These are phyloP conservation scores for Bombus confusus DNA, from an alignment of 1,140 invertebrate genomes.

Conservation along the genomic window DNA sequence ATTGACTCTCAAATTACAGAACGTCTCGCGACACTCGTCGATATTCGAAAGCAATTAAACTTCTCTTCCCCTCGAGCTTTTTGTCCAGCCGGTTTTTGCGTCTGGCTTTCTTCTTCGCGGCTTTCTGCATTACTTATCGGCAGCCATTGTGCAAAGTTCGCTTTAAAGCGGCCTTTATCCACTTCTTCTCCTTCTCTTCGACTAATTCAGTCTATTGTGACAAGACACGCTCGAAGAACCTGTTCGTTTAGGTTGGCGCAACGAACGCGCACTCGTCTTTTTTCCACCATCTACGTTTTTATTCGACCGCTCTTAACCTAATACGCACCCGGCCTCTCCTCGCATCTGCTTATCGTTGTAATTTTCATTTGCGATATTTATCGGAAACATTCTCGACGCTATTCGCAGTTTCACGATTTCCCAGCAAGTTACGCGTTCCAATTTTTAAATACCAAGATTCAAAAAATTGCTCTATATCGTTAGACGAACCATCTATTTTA, in stretches of 20 bases:
- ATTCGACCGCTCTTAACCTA: not conserved
- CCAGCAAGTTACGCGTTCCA: too few relatives aligned
- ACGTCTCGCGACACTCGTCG: conserved; percentile 54
- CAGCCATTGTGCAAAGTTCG: conserved; percentile 12
- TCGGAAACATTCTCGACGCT: too few relatives aligned
- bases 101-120: conserved; percentile 13
- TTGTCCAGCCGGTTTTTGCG: conserved; percentile 25
- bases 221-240: not conserved
- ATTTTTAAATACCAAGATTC: too few relatives aligned
- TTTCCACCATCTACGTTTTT: conserved; percentile 1
- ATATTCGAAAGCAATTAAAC: conserved; percentile 70
- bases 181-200: not conserved
- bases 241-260: not conserved
- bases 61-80: conserved; percentile 45
- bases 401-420: too few relatives aligned
- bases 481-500: too few relatives aligned
- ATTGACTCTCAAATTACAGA: conserved; percentile 62
- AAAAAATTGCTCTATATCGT: too few relatives aligned
- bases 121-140: conserved; percentile 22
- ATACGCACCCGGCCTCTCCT: not conserved
- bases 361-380: not conserved
- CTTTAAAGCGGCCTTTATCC: conserved; percentile 7
- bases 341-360: too few relatives aligned
- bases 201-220: conserved; percentile 23
- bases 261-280: not conserved